Conservation (phyloP, 2,113 vertebrate genomes). For the Dicaeum eximium region DNA sequence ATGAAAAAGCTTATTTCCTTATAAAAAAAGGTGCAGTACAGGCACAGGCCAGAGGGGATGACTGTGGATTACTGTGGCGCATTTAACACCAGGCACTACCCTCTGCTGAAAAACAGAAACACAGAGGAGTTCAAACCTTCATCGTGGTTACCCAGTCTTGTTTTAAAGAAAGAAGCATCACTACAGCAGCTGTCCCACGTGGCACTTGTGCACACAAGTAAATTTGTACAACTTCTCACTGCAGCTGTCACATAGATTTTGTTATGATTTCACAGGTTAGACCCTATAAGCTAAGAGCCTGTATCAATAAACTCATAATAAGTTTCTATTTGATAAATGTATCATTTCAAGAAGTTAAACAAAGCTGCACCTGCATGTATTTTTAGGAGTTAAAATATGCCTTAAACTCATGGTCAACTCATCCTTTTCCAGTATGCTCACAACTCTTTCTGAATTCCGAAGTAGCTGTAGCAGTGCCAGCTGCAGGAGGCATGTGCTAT, state of each 20-base stretch:
- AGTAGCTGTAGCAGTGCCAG: not conserved
- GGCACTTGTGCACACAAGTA: not conserved
- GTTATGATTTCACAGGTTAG: not conserved
- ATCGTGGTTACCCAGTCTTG: not conserved
- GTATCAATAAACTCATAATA: not conserved
- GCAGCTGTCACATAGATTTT: not conserved
- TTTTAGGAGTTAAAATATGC: not conserved
- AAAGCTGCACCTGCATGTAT: not conserved
- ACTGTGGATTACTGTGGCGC: not conserved
- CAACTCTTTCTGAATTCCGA: not conserved
- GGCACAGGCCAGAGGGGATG: not conserved
- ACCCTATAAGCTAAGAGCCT: not conserved
- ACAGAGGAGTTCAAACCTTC: not conserved
- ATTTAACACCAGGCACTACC: not conserved
- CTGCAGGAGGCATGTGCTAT: not conserved
- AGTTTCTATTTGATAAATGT: not conserved
- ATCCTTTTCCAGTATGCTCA: not conserved
- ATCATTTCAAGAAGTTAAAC: not conserved
- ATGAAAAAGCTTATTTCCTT: not conserved
- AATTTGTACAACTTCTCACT: not conserved
- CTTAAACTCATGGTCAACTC: not conserved
- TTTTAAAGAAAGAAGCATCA: not conserved
- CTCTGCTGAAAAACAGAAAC: not conserved
- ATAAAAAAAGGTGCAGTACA: not conserved
- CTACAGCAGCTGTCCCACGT: not conserved